Evolutionary conservation across 2,888 invertebrate species (phyloP).

Genomic region (Zygaena filipendulae): DNA sequence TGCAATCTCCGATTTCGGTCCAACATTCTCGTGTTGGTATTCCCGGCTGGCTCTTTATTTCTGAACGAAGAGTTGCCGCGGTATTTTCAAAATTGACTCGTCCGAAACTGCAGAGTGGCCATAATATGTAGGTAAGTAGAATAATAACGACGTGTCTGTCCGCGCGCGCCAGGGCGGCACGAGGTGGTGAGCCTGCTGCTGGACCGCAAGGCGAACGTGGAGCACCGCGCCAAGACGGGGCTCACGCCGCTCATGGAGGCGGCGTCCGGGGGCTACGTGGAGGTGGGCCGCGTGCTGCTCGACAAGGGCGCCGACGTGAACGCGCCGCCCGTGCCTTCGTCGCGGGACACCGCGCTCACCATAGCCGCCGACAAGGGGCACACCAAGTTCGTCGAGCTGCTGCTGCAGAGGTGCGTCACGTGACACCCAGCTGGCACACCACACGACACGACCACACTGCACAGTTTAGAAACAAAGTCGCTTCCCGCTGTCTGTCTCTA

Average conservation of each 20-base stretch:
- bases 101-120: too few relatives aligned
- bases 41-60: too few relatives aligned
- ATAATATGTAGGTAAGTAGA: too few relatives aligned
- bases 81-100: too few relatives aligned
- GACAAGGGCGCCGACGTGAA: slow-evolving; percentile 99
- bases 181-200: slow-evolving; percentile 97
- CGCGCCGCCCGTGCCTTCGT: slow-evolving; percentile 97
- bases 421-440: too few relatives aligned
- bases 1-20: too few relatives aligned
- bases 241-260: slow-evolving; percentile 99
- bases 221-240: slow-evolving; percentile 99
- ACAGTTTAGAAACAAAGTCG: too few relatives aligned
- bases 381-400: slow-evolving; percentile 88
- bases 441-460: too few relatives aligned
- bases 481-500: too few relatives aligned
- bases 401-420: slow-evolving; percentile 74
- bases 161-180: slow-evolving; percentile 73
- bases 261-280: slow-evolving; percentile 98
- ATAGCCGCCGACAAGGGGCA: slow-evolving; percentile 99
- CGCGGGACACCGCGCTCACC: slow-evolving; percentile 97
- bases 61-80: too few relatives aligned
- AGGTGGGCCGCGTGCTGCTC: slow-evolving; percentile 94
- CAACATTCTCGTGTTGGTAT: too few relatives aligned
- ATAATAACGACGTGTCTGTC: too few relatives aligned
- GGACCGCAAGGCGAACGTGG: slow-evolving; percentile 97